Evolutionary conservation across 2,113 vertebrate genomes (phyloP), one percentile per base, ranked within the genome.

Genomic region (Heteronetta atricapilla): DNA sequence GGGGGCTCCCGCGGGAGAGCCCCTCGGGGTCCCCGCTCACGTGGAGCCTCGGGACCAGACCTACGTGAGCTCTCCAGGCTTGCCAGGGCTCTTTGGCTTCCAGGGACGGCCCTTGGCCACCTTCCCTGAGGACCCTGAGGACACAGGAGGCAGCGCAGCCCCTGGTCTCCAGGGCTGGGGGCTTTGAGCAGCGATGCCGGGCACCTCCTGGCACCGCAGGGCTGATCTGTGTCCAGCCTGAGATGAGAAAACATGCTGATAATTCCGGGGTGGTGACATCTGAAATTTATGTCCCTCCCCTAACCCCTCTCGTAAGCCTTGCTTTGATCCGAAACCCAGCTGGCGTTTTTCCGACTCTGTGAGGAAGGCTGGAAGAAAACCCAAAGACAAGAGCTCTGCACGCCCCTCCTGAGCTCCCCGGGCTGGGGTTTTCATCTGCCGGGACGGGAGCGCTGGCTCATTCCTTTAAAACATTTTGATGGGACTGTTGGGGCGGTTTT

Each of bases 281-380:
- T 93, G 36, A 79, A 46, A 79, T 88, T 79, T 40, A 53, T 25
- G 53, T 83, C 31, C 40, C 25, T 67, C 29, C 66, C 33, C 81
- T 17, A n/a, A 62, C 48, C 48, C 75, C 58, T 79, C 72, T 55
- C 12, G 5, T 34, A n/a, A 94, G 34, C 69, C 44, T 40, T 50
- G 58, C 53, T 91, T 89, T 91, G 87, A 70, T 76, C 69, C 44
- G 70, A 62, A 82, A 82, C 44, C 34, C 78, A 82, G 46, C 67
- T 73, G 94, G 48, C 5, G 0, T 69, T 91, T 25, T 52, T 40
- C 89, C 7, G 5, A 50, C 33, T 8, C 18, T 11, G 34, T 53
- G 26, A 87, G 48, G 73, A 72, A 87, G 10, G 48, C 36, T 92
- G 73, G 58, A 67, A 81, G 67, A 42, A 90, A 86, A 79, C 34